phyloP scores from a whole-genome alignment of 2,113 vertebrate genomes.

The Alces alces region DNA sequence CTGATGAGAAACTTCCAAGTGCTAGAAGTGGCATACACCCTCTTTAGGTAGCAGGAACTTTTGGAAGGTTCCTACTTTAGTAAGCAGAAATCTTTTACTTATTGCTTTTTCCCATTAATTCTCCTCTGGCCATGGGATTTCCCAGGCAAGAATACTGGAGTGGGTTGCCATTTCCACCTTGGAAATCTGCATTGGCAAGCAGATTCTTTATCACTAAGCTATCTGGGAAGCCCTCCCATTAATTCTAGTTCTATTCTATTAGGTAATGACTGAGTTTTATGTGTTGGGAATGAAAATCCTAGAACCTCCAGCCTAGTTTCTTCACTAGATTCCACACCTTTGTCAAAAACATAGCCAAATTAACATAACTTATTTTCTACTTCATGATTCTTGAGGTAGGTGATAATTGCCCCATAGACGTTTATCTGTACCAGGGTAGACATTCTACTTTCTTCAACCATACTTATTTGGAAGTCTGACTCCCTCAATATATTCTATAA shows the following conservation, averaged over 20 bases:
- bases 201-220: not conserved
- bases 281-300: not conserved
- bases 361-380: not conserved
- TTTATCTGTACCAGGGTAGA: not conserved
- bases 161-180: not conserved
- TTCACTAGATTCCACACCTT: not conserved
- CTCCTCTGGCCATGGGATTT: not conserved
- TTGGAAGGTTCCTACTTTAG: not conserved
- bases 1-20: not conserved
- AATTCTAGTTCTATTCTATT: not conserved
- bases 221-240: not conserved
- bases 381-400: not conserved
- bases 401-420: not conserved
- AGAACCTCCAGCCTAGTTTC: not conserved
- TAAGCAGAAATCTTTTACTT: not conserved
- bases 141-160: not conserved
- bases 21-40: not conserved
- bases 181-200: not conserved
- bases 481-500: not conserved
- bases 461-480: not conserved
- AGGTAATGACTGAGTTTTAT: not conserved
- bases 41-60: not conserved
- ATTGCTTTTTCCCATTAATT: not conserved
- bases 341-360: not conserved
- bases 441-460: not conserved